A percentile compares a stretch with the other conserved stretches of the same genome.
These are phyloP conservation scores for Tetrax tetrax DNA, from an alignment of 2,113 vertebrate species.

Conservation along the genomic window DNA sequence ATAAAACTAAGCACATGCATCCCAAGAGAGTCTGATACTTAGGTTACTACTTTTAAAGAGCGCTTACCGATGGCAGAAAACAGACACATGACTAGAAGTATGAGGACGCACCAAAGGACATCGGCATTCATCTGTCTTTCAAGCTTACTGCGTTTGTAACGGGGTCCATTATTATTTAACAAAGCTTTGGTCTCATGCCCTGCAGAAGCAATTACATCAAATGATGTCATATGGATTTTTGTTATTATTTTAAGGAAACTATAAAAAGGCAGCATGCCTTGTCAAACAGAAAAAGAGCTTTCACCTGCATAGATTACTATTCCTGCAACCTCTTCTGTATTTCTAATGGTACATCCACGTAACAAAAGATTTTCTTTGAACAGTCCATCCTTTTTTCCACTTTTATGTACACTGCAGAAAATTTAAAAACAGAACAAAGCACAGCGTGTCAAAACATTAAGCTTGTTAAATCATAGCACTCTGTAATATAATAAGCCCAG, in stretches of 20 bases:
- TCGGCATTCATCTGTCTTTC: conserved; percentile 95
- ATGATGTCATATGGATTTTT: neutral
- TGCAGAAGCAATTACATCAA: conserved; percentile 58
- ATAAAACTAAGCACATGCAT: neutral
- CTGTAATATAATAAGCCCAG: neutral
- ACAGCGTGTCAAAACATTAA: conserved; percentile 2
- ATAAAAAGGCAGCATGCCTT: neutral
- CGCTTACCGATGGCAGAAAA: conserved; percentile 91
- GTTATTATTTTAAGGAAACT: neutral
- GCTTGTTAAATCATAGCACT: neutral
- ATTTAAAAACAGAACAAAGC: neutral
- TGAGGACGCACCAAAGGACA: conserved; percentile 96
- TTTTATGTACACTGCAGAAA: conserved; percentile 82
- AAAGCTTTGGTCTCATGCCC: conserved; percentile 98
- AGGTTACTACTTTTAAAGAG: neutral
- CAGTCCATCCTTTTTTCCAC: conserved; percentile 85
- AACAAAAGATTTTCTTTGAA: conserved; percentile 94
- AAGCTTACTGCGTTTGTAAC: conserved; percentile 96
- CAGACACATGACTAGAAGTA: conserved; percentile 93
- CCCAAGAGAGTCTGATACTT: neutral
- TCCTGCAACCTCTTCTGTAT: conserved; percentile 94
- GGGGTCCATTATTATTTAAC: conserved; percentile 95
- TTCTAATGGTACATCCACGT: conserved; percentile 93
- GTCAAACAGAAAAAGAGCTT: neutral
- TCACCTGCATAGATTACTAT: conserved; percentile 96